Base-by-base conservation (phyloP, 2,888 invertebrate genomes). In the Ametastegia equiseti region DNA sequence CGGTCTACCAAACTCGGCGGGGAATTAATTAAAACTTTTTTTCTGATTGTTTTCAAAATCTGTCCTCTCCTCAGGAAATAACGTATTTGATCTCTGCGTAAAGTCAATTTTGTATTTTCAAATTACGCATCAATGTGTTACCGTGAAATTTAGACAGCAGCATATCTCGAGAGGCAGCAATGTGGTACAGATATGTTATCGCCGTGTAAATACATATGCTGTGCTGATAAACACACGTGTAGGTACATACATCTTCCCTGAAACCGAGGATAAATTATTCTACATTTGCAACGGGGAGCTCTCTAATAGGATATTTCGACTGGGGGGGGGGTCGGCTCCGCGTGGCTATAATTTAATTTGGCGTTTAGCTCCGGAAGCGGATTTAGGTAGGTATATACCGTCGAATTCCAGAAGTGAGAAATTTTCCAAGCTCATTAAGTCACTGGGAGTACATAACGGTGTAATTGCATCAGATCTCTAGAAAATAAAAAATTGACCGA, bases 341-440 rank as follows among this genome's bases (percentile, higher is more conserved):
- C 42, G 5, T 57, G 67, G 19, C 23, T 67, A 39, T 67, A 67
- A 67, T 67, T 67, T 67, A 15, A 67, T 39, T 67, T 39, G 9
- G 19, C n/a, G 36, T 67, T 67, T n/a, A 15, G 39, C 19, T 36
- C 19, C 42, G 67, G 23, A 67, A 39, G 9, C 67, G 39, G 19
- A 67, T 42, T 39, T 19, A 19, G 36, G 67, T 39, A 27, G 15
- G n/a, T n/a, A n/a, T n/a, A n/a, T n/a, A 27, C 42, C 67, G 36
- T 36, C 15, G 39, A 42, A 67, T 67, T 67, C 27, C 9, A 23
- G 27, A 33, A 67, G n/a, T 67, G 39, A 67, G 39, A 33, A 67
- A 67, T 36, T 67, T 19, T 36, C 67, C 7, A 36, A 67, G 67
- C 67, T 39, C 36, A 67, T 36, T 42, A 42, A 67, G 39, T 19